A percentile compares a stretch with the other conserved stretches of the same genome.
Conservation (phyloP, 2,113 vertebrate genomes). For the Pavo muticus region DNA sequence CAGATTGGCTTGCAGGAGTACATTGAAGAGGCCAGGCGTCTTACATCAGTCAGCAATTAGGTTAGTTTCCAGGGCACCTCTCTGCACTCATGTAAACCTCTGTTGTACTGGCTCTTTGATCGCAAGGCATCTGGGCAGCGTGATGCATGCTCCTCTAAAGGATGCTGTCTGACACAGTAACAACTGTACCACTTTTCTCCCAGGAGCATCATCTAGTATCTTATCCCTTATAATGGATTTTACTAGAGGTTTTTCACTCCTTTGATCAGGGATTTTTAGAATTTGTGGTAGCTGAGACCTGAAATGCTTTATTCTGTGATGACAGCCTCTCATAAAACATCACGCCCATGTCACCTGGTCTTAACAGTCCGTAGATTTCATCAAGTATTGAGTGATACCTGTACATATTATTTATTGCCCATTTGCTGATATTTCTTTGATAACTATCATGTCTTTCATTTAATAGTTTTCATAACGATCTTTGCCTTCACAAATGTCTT, state of each 20-base stretch:
- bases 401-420: neutral
- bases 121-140: neutral
- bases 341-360: neutral
- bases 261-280: neutral
- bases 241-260: neutral
- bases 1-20: neutral
- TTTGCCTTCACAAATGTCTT: neutral
- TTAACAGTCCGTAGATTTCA: neutral
- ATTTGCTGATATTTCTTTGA: neutral
- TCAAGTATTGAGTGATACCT: neutral
- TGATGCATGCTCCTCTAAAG: neutral
- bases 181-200: neutral
- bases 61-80: neutral
- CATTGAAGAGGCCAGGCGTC: neutral
- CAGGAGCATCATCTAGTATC: neutral
- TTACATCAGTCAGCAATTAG: conserved; percentile 24
- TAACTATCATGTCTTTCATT: neutral
- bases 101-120: neutral
- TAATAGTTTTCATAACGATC: neutral
- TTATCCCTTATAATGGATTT: neutral
- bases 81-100: neutral
- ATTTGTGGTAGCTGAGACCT: neutral
- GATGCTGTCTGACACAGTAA: neutral
- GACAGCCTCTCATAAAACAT: neutral
- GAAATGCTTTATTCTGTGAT: neutral